Percentiles rank a stretch among this genome's conserved stretches.
These are phyloP conservation scores for Salpingus planirostris DNA, from an alignment of 2,888 invertebrate species.

Conservation along the genomic window DNA sequence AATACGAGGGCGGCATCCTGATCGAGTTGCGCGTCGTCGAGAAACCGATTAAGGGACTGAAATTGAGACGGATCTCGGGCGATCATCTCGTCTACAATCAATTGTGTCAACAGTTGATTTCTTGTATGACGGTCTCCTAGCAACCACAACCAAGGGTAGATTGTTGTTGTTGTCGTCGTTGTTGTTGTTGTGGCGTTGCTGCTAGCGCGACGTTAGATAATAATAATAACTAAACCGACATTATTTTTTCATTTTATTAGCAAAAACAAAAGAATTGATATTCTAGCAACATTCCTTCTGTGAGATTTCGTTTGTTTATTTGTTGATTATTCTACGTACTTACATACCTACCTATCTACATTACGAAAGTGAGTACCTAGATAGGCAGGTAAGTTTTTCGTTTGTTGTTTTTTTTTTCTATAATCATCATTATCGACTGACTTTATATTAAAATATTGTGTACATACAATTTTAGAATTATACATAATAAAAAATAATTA, in stretches of 20 bases:
- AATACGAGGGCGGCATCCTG: slow-evolving; percentile 64
- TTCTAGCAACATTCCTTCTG: background rate
- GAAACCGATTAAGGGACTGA: slow-evolving; percentile 70
- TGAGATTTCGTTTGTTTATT: background rate
- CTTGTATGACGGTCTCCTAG: slow-evolving; percentile 68
- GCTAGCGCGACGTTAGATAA: no score
- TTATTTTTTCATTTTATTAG: no score
- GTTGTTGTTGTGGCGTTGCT: no score
- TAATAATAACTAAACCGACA: no score
- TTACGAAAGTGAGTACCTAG: no score
- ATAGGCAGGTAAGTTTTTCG: no score
- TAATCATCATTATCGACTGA: no score
- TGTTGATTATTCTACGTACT: background rate
- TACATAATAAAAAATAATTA: slow-evolving; percentile 3
- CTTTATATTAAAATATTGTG: no score
- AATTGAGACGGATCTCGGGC: slow-evolving; percentile 78
- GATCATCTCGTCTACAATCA: slow-evolving; percentile 82
- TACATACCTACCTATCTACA: no score
- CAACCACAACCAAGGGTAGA: no score
- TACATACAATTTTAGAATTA: slow-evolving; percentile 20
- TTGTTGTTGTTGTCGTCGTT: no score
- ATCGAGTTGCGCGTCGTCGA: slow-evolving; percentile 73
- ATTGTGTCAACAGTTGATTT: slow-evolving; percentile 79
- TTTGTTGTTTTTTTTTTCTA: no score
- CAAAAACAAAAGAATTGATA: background rate